phyloP scores from a whole-genome alignment of 1,140 invertebrate genomes.

The Scaptomyza graminum region DNA sequence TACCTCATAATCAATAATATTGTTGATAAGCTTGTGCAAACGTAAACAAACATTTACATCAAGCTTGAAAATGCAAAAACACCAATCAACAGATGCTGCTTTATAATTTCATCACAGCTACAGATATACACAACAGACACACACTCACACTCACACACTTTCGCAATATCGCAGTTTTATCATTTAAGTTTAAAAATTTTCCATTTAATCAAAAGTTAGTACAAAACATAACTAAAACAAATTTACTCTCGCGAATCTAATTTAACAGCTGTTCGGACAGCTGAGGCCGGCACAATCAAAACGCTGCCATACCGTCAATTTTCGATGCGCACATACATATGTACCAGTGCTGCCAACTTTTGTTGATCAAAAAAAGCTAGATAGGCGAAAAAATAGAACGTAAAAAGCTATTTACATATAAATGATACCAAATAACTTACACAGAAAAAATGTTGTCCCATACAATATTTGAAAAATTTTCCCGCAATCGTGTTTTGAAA shows the following conservation, averaged over 20 bases:
- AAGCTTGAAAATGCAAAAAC: not conserved
- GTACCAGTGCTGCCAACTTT: too few relatives aligned
- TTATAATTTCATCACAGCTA: conserved; percentile 38
- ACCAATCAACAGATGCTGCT: not conserved
- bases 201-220: too few relatives aligned
- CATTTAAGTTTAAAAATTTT: conserved; percentile 21
- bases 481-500: too few relatives aligned
- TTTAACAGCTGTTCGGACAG: conserved; percentile 31
- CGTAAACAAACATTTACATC: conserved; percentile 20
- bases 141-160: not conserved
- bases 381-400: too few relatives aligned
- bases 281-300: conserved; percentile 13
- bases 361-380: too few relatives aligned
- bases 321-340: not conserved
- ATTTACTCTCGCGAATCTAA: conserved; percentile 1
- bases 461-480: too few relatives aligned
- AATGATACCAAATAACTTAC: too few relatives aligned
- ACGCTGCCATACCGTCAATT: conserved; percentile 13
- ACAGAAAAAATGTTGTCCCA: too few relatives aligned
- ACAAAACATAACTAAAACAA: conserved; percentile 34
- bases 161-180: not conserved
- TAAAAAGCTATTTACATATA: too few relatives aligned
- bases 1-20: not conserved
- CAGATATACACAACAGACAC: not conserved
- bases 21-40: conserved; percentile 1